Percentiles rank a stretch among this genome's conserved stretches.
Conservation (phyloP, 2,113 vertebrate species). For the Phaethon lepturus region DNA sequence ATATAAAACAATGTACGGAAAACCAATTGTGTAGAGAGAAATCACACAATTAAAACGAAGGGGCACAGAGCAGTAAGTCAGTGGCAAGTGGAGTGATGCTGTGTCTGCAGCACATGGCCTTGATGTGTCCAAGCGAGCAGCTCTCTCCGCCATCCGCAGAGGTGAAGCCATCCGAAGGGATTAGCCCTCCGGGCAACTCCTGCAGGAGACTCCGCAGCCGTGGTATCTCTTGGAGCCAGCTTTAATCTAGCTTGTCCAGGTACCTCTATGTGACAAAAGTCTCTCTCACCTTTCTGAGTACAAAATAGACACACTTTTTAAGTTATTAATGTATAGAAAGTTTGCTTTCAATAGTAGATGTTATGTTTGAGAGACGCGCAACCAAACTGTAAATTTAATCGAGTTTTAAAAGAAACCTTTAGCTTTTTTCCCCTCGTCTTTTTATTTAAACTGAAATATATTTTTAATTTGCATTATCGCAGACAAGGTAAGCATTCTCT, state of each 20-base stretch:
- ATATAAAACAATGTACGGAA: background rate
- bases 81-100: background rate
- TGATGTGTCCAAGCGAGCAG: background rate
- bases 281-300: background rate
- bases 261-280: background rate
- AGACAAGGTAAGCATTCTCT: background rate
- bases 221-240: accelerated
- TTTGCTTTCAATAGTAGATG: background rate
- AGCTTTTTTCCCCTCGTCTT: accelerated
- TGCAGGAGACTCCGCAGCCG: background rate
- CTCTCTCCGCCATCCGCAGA: too few relatives aligned
- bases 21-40: background rate
- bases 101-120: background rate
- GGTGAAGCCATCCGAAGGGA: background rate
- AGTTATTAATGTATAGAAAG: background rate
- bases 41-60: accelerated
- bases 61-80: background rate
- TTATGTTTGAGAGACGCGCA: background rate
- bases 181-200: background rate
- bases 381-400: background rate
- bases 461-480: background rate
- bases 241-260: background rate
- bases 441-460: background rate
- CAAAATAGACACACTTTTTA: accelerated
- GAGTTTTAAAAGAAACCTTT: background rate